phyloP scores from a whole-genome alignment of 2,797 vertebrate species.

The Labroides dimidiatus region DNA sequence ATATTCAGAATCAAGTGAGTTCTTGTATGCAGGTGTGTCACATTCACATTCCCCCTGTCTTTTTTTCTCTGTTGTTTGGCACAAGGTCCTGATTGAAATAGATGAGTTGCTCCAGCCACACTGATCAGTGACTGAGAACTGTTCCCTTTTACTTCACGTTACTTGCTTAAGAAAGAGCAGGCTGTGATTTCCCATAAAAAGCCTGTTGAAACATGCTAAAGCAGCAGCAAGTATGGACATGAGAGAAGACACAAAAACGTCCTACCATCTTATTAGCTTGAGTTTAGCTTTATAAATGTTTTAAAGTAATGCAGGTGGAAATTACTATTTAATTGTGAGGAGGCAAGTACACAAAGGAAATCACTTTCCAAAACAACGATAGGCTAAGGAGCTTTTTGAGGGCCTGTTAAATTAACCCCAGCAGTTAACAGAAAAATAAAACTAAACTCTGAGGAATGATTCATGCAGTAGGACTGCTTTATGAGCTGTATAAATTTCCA shows the following conservation, averaged over 20 bases:
- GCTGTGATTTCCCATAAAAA: constrained; percentile 40
- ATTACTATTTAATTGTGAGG: background rate
- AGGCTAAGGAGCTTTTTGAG: background rate
- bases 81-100: background rate
- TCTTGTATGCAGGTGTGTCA: background rate
- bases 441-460: background rate
- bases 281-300: background rate
- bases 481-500: background rate
- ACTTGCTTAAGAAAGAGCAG: constrained; percentile 27
- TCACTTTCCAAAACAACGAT: background rate
- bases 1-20: constrained; percentile 4
- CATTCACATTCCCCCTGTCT: background rate
- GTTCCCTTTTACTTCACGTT: background rate
- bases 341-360: no score
- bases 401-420: background rate
- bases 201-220: constrained; percentile 52
- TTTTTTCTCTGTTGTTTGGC: constrained; percentile 8
- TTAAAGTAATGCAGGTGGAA: background rate
- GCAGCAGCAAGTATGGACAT: constrained; percentile 25
- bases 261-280: background rate
- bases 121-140: background rate
- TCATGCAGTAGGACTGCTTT: background rate
- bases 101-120: background rate
- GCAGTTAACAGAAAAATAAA: background rate
- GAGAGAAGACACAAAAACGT: background rate